These are phyloP conservation scores for Acanthaster planci DNA, from an alignment of 35 echinoderm and acorn worm species.

Conservation along the genomic window DNA sequence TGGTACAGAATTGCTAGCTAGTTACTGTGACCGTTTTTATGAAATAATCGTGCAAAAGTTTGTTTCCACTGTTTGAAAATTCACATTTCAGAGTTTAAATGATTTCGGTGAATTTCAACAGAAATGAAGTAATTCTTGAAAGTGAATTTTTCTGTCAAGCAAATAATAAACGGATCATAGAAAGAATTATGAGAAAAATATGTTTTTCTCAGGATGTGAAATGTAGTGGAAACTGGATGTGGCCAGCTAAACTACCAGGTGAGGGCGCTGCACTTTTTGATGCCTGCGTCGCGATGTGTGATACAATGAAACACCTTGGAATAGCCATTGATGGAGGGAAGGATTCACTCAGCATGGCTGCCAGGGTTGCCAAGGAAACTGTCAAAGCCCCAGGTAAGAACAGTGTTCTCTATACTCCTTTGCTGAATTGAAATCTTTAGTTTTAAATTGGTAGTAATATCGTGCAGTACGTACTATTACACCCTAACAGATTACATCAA, in stretches of 20 bases:
- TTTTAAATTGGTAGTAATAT: too few relatives aligned
- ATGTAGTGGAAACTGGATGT: conserved; percentile 99
- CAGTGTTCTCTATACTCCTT: not conserved
- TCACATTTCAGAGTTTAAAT: too few relatives aligned
- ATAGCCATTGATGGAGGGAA: conserved; percentile 96
- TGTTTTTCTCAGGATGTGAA: conserved; percentile 73
- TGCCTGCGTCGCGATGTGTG: conserved; percentile 91
- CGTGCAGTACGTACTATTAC: too few relatives aligned
- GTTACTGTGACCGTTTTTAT: too few relatives aligned
- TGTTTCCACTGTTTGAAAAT: too few relatives aligned
- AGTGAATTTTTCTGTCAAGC: too few relatives aligned
- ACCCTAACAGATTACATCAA: not conserved
- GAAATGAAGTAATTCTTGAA: too few relatives aligned
- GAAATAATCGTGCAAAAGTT: too few relatives aligned
- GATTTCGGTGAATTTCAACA: too few relatives aligned
- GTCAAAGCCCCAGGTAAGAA: conserved; percentile 94
- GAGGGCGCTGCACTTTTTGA: conserved; percentile 92
- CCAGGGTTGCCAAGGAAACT: conserved; percentile 77
- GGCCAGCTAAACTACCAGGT: conserved; percentile 95
- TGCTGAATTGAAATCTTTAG: too few relatives aligned
- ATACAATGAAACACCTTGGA: conserved; percentile 87
- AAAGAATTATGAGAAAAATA: not conserved
- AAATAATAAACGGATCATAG: too few relatives aligned
- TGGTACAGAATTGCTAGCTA: too few relatives aligned
- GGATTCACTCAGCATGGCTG: conserved; percentile 97